Evolutionary conservation across 2,888 invertebrate species (phyloP).

Genomic region (Steinernema scapterisci): DNA sequence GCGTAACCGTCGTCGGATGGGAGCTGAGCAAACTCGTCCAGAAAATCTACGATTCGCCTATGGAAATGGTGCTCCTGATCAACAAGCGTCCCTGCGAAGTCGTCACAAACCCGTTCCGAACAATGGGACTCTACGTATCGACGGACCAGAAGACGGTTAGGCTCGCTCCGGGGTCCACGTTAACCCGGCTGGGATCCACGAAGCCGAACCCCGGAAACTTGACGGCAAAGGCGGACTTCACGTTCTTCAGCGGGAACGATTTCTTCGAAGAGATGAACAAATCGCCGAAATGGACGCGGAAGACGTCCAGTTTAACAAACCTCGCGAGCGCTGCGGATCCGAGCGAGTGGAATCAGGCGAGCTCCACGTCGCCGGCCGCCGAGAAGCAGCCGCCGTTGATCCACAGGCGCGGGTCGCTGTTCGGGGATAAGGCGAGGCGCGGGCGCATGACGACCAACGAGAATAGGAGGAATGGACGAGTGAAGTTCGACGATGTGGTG

Average conservation of each 20-base stretch:
- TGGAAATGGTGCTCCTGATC: not conserved
- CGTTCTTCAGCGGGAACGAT: constrained; percentile 5
- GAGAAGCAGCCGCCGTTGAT: not conserved
- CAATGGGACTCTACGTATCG: not conserved
- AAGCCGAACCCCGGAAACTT: constrained; percentile 10
- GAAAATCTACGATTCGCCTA: constrained; percentile 21
- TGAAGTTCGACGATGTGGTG: constrained; percentile 5
- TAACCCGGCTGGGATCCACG: not conserved
- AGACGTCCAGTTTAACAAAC: not conserved
- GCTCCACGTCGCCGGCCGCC: not conserved
- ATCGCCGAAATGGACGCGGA: not conserved
- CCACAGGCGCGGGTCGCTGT: not conserved
- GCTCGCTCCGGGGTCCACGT: not conserved
- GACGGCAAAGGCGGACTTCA: constrained; percentile 17
- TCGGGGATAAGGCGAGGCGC: not conserved
- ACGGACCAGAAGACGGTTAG: not conserved
- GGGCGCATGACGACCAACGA: not conserved
- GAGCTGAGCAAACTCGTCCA: constrained; percentile 26
- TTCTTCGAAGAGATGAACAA: not conserved
- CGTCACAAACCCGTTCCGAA: not conserved
- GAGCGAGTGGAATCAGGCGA: not conserved
- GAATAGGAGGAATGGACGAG: not conserved
- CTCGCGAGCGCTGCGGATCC: not conserved
- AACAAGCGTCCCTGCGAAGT: not conserved
- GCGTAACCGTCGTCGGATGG: constrained; percentile 48